phyloP scores from a whole-genome alignment of 2,113 vertebrate species.

The Morone saxatilis region DNA sequence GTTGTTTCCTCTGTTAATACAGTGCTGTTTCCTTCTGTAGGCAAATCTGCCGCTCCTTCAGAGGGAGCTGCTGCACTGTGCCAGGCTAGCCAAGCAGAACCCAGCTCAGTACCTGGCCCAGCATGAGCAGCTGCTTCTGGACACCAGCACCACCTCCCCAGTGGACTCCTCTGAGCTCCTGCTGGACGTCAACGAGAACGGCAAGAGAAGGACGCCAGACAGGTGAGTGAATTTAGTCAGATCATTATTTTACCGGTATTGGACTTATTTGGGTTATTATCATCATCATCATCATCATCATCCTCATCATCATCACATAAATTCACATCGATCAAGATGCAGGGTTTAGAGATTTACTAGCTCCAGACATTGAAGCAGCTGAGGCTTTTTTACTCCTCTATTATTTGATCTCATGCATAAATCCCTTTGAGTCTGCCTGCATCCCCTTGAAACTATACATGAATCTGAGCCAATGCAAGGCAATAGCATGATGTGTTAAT shows the following conservation, averaged over 20 bases:
- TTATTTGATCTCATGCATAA: conserved; percentile 63
- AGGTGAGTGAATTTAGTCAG: conserved; percentile 81
- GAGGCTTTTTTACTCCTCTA: conserved; percentile 4
- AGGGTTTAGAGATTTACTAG: conserved; percentile 1
- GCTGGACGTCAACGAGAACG: conserved; percentile 93
- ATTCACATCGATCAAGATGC: not conserved
- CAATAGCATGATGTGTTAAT: conserved; percentile 61
- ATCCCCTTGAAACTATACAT: conserved; percentile 23
- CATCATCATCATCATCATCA: not conserved
- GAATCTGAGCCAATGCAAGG: conserved; percentile 57
- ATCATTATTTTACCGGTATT: not conserved
- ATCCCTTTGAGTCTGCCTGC: conserved; percentile 60
- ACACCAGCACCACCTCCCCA: conserved; percentile 91
- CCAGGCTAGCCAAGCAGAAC: conserved; percentile 97
- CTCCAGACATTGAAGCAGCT: conserved; percentile 27
- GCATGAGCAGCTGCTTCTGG: conserved; percentile 96
- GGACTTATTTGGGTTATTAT: not conserved
- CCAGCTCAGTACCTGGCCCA: conserved; percentile 98
- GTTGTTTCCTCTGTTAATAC: conserved; percentile 1
- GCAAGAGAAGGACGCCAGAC: conserved; percentile 96
- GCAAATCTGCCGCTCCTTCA: conserved; percentile 97
- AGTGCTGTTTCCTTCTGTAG: conserved; percentile 68
- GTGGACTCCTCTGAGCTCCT: conserved; percentile 94
- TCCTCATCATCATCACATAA: not conserved
- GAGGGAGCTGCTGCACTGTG: conserved; percentile 95